These are phyloP conservation scores for Orchesella flavescens DNA, from an alignment of 2,888 invertebrate species.

Conservation along the genomic window DNA sequence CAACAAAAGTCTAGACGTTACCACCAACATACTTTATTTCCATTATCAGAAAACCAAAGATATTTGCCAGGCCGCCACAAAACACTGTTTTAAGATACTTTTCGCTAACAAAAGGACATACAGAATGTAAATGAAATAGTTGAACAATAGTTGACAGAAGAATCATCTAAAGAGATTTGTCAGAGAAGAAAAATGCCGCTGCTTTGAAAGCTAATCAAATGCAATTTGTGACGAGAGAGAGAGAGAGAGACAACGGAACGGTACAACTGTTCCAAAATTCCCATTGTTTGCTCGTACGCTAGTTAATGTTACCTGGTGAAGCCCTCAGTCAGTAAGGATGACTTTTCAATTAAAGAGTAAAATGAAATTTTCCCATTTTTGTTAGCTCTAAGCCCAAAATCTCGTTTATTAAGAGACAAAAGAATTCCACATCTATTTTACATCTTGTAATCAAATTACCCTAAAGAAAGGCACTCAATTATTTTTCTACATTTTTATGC, in stretches of 20 bases:
- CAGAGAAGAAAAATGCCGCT: slow-evolving; percentile 23
- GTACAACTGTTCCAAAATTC: slow-evolving; percentile 50
- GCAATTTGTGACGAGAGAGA: slow-evolving; percentile 8
- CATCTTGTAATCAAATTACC: slow-evolving; percentile 6
- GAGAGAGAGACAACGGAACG: slow-evolving; percentile 22
- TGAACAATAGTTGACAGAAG: slow-evolving; percentile 37
- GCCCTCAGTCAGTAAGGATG: not conserved
- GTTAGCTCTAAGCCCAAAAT: not conserved
- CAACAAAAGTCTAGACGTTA: not conserved
- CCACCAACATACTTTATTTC: slow-evolving; percentile 47
- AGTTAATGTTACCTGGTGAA: not conserved
- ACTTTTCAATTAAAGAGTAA: not conserved
- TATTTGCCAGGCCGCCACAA: slow-evolving; percentile 13
- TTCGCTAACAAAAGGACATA: slow-evolving; percentile 11
- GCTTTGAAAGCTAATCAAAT: slow-evolving; percentile 23
- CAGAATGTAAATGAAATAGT: slow-evolving; percentile 27
- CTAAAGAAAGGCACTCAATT: not conserved
- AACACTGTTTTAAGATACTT: slow-evolving; percentile 7
- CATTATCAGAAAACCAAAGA: slow-evolving; percentile 36
- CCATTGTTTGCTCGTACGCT: slow-evolving; percentile 30
- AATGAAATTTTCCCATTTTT: slow-evolving; percentile 1
- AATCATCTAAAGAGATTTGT: not conserved
- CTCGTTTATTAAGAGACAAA: slow-evolving; percentile 18
- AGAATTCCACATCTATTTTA: not conserved
- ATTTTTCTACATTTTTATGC: not conserved